A percentile compares a stretch with the other conserved stretches of the same genome.
phyloP scores from a whole-genome alignment of 2,113 vertebrate genomes.

The Dasypus novemcinctus region DNA sequence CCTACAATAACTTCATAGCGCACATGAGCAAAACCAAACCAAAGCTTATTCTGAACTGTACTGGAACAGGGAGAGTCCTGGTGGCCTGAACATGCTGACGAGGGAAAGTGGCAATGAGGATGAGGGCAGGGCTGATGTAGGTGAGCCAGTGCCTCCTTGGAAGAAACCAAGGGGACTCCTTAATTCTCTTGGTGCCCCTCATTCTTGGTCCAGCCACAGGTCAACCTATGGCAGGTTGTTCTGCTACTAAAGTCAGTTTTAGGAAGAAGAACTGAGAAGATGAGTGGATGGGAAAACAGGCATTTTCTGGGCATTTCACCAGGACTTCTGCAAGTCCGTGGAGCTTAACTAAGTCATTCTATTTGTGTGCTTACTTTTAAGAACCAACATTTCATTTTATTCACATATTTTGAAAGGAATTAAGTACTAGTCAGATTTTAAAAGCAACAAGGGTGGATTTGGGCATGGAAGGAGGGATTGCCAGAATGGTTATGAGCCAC shows the following conservation, averaged over 20 bases:
- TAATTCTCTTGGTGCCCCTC: background rate
- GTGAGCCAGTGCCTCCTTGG: background rate
- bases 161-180: background rate
- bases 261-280: background rate
- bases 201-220: background rate
- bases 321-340: background rate
- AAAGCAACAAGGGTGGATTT: background rate
- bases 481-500: background rate
- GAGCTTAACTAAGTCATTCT: background rate
- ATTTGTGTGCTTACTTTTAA: background rate
- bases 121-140: rapidly evolving
- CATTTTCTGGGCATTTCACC: background rate
- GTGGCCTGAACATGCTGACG: background rate
- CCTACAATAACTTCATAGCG: background rate
- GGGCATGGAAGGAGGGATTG: background rate
- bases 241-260: background rate
- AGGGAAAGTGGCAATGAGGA: background rate
- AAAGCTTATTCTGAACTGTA: background rate
- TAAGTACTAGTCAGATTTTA: background rate
- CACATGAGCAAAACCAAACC: background rate
- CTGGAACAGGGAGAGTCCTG: background rate
- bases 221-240: background rate
- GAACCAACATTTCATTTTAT: background rate
- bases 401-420: conserved; percentile 1
- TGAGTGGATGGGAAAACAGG: background rate